These are phyloP conservation scores for Arvicola amphibius DNA, from an alignment of 2,797 vertebrate genomes.

Conservation along the genomic window DNA sequence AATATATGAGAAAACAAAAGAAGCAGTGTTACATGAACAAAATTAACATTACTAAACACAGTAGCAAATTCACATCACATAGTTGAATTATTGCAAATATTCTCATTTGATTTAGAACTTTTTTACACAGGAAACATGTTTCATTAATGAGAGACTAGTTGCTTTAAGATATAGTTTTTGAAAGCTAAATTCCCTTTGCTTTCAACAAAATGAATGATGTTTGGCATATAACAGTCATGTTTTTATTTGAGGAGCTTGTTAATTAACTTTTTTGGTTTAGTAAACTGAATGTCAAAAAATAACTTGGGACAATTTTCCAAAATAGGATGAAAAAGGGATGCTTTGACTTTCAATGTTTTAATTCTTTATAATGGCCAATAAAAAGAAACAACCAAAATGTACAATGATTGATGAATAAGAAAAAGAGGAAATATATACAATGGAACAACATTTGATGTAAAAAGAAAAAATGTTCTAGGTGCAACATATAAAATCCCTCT, in stretches of 20 bases:
- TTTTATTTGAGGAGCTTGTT: not conserved
- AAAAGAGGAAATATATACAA: not conserved
- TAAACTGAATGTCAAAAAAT: not conserved
- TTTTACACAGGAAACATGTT: not conserved
- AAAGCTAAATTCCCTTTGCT: not conserved
- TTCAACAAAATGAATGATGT: not conserved
- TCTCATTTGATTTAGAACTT: not conserved
- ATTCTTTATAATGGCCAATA: not conserved
- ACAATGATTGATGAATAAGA: too few species aligned
- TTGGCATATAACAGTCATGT: not conserved
- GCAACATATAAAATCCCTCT: not conserved
- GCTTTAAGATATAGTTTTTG: not conserved
- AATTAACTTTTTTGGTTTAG: not conserved
- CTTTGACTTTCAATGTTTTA: not conserved
- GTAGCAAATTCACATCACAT: not conserved
- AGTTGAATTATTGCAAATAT: not conserved
- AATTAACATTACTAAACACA: not conserved
- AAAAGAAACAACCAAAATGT: not conserved
- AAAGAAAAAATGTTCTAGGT: not conserved
- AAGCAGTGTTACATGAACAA: not conserved
- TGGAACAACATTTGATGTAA: not conserved
- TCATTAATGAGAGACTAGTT: not conserved
- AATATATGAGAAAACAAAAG: not conserved
- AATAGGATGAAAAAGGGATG: not conserved
- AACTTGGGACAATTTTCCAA: not conserved